Conservation (phyloP, 1,140 invertebrate species). For the Cheumatopsyche charites region DNA sequence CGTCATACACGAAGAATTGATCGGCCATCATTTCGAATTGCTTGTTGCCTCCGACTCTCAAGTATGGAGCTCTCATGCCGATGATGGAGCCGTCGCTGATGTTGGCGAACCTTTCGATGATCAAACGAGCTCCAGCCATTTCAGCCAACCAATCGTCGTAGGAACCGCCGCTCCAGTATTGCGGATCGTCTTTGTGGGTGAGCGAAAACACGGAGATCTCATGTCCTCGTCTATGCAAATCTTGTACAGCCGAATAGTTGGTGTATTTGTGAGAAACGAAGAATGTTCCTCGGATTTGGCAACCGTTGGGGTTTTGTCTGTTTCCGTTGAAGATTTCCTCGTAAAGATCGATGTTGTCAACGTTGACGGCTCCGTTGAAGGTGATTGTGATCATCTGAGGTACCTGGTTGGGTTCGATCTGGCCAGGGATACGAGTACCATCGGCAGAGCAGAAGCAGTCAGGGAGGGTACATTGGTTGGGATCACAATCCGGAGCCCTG, state of each 20-base stretch:
- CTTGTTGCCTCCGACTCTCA: constrained; percentile 90
- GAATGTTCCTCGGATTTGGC: constrained; percentile 91
- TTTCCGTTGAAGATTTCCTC: constrained; percentile 88
- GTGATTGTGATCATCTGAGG: constrained; percentile 95
- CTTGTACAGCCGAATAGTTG: constrained; percentile 93
- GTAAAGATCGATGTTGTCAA: constrained; percentile 91
- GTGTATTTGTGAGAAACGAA: constrained; percentile 96
- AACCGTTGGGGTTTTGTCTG: constrained; percentile 89
- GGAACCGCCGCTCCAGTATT: constrained; percentile 85
- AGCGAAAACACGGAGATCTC: constrained; percentile 94
- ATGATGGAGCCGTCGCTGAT: constrained; percentile 90
- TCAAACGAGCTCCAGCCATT: constrained; percentile 91
- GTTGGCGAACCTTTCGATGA: constrained; percentile 87
- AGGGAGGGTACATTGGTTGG: constrained; percentile 84
- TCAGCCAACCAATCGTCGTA: constrained; percentile 95
- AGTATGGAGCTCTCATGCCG: constrained; percentile 86
- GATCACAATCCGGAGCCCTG: constrained; percentile 87
- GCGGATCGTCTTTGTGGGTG: constrained; percentile 88
- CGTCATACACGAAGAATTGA: constrained; percentile 93
- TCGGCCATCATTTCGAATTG: constrained; percentile 97
- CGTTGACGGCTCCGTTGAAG: constrained; percentile 94
- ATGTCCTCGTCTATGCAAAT: constrained; percentile 89
- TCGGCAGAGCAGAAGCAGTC: constrained; percentile 95
- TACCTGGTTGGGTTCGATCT: constrained; percentile 80
- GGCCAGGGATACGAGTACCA: constrained; percentile 86